Percentiles rank a stretch among this genome's conserved stretches.
Conservation (phyloP, 1,140 invertebrate species). For the Heliconius eleuchia region DNA sequence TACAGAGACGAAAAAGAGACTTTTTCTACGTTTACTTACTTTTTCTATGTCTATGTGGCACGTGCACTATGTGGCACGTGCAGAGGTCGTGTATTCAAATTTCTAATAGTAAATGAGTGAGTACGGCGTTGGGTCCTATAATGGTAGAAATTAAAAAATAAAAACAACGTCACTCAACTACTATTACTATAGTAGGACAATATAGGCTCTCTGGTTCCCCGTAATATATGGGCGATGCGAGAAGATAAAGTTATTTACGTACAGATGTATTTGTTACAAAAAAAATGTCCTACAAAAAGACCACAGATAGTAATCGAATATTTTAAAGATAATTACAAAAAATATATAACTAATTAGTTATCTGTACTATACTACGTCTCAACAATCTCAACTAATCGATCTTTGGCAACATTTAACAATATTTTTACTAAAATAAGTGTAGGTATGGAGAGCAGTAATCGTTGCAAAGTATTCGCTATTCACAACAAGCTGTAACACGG, state of each 20-base stretch:
- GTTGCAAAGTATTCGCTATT: conserved; percentile 15
- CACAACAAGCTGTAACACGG: conserved; percentile 19
- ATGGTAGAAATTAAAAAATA: too few relatives aligned
- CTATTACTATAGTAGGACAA: too few relatives aligned
- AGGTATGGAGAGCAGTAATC: background rate
- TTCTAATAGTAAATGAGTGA: too few relatives aligned
- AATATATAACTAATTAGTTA: background rate
- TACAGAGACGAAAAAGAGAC: too few relatives aligned
- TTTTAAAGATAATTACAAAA: background rate
- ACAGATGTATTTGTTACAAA: background rate
- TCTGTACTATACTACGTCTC: background rate
- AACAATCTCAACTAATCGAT: background rate
- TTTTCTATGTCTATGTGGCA: too few relatives aligned
- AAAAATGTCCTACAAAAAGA: background rate
- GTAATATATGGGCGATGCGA: background rate
- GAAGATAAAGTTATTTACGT: background rate
- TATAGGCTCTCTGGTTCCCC: background rate
- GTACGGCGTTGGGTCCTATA: too few relatives aligned
- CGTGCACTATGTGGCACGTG: too few relatives aligned
- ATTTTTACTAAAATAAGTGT: background rate
- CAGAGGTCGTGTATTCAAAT: too few relatives aligned
- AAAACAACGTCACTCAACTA: too few relatives aligned
- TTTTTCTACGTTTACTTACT: too few relatives aligned
- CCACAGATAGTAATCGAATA: background rate
- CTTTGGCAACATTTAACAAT: background rate